Base-by-base conservation (phyloP, 2,797 vertebrate genomes). In the Myotis myotis region DNA sequence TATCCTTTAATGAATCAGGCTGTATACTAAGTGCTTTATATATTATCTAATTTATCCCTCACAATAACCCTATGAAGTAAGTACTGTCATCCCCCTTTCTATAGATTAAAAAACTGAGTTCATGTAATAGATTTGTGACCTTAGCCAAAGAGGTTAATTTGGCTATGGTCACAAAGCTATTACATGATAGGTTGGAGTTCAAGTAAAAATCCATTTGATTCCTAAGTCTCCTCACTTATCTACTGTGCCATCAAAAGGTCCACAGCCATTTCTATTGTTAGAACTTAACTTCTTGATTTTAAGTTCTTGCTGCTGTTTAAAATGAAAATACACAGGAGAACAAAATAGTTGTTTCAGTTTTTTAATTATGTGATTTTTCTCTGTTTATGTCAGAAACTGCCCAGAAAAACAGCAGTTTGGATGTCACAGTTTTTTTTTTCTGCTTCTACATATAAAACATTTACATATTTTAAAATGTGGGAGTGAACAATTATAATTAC, bases 111-210 rank as follows among this genome's bases (percentile, higher is more conserved):
- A 64, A 94, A 60, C 19, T 38, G 68, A 86, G 30, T 83, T 72
- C 44, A 47, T 47, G 11, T 47, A 47, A 47, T 47, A 47, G 0
- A 47, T 47, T 47, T 47, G 44, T 47, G 44, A 13, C 44, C 12
- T 47, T 47, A 47, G 44, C 93, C 87, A 86, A 89, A 92, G 86
- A 92, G 68, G 84, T 91, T 94, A 89, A 93, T 79, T 89, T 89
- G 51, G 57, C 84, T 57, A 94, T 92, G 51, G 30, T 78, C 57
- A 66, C 17, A 86, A 92, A 96, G 47, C 41, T 92, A 78, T 79
- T 87, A 68, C 53, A 91, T 36, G n/a, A 89, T 33, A 86, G 17
- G 5, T 47, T 94, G 71, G 33, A 49, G 91, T 64, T 91, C 64
- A 89, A 75, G 93, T 87, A 11, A 88, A 90, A 95, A 64, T 95